Evolutionary conservation across 2,113 vertebrate species (phyloP).

Genomic region (Cygnus buccinator): DNA sequence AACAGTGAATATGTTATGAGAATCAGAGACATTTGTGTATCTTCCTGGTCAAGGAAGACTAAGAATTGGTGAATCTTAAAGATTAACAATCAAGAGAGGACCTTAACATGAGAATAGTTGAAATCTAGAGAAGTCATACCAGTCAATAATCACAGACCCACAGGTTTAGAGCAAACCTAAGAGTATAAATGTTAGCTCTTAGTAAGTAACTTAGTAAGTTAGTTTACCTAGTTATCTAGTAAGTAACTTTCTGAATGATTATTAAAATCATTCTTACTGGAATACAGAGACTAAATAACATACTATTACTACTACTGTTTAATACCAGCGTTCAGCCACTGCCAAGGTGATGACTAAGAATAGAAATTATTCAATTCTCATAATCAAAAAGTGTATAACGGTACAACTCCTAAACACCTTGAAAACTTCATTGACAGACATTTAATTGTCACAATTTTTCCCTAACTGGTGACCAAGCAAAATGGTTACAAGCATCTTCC

Average conservation of each 20-base stretch:
- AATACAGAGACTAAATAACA: not conserved
- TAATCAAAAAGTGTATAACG: not conserved
- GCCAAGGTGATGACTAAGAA: not conserved
- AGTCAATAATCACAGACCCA: not conserved
- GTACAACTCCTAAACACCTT: not conserved
- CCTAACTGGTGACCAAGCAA: not conserved
- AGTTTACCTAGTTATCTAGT: too few relatives aligned
- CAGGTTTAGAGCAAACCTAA: not conserved
- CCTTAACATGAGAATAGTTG: fast-evolving
- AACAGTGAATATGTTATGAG: not conserved
- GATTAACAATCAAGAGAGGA: not conserved
- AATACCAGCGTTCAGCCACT: not conserved
- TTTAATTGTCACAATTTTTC: not conserved
- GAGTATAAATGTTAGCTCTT: not conserved
- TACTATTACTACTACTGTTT: not conserved
- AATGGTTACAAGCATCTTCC: not conserved
- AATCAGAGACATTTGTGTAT: not conserved
- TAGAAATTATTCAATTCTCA: not conserved
- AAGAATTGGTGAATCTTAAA: not conserved
- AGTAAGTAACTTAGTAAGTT: not conserved
- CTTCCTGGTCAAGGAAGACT: not conserved
- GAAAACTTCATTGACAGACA: not conserved
- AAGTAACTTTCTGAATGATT: not conserved
- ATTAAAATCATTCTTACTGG: not conserved
- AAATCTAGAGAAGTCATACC: not conserved